Evolutionary conservation across 2,888 invertebrate species (phyloP).

Genomic region (Pycnomerus fuliginosus): DNA sequence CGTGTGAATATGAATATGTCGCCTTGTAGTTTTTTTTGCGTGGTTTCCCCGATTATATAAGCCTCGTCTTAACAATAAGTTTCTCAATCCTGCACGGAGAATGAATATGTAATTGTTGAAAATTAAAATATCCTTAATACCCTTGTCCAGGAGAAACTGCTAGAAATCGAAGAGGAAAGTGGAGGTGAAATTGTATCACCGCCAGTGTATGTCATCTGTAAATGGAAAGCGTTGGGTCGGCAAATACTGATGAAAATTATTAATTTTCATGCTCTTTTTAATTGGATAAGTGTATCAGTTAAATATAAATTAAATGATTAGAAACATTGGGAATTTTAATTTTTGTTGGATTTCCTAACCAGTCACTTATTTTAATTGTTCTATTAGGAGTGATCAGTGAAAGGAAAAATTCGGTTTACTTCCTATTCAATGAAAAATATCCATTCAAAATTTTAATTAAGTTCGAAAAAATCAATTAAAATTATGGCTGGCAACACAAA

Average conservation of each 20-base stretch:
- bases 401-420: slow-evolving; percentile 14
- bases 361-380: slow-evolving; percentile 18
- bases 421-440: slow-evolving; percentile 4
- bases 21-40: too few species aligned
- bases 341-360: too few species aligned
- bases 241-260: slow-evolving; percentile 14
- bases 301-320: too few species aligned
- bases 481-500: too few species aligned
- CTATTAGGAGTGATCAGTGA: slow-evolving; percentile 8
- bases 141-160: slow-evolving; percentile 40
- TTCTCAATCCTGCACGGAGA: slow-evolving; percentile 14
- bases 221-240: slow-evolving; percentile 37
- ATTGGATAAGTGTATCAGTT: slow-evolving; percentile 13
- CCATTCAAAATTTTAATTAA: slow-evolving; percentile 1
- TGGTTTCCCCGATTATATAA: slow-evolving; percentile 3
- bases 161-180: slow-evolving; percentile 50
- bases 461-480: slow-evolving; percentile 14
- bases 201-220: slow-evolving; percentile 37
- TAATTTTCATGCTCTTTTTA: slow-evolving; percentile 22
- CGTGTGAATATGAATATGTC: too few species aligned
- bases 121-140: slow-evolving; percentile 20
- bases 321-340: too few species aligned
- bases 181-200: slow-evolving; percentile 42
- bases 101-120: slow-evolving; percentile 13
- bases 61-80: slow-evolving; percentile 11